These are phyloP conservation scores for Urophycis tenuis DNA, from an alignment of 2,797 vertebrate genomes.

Conservation along the genomic window DNA sequence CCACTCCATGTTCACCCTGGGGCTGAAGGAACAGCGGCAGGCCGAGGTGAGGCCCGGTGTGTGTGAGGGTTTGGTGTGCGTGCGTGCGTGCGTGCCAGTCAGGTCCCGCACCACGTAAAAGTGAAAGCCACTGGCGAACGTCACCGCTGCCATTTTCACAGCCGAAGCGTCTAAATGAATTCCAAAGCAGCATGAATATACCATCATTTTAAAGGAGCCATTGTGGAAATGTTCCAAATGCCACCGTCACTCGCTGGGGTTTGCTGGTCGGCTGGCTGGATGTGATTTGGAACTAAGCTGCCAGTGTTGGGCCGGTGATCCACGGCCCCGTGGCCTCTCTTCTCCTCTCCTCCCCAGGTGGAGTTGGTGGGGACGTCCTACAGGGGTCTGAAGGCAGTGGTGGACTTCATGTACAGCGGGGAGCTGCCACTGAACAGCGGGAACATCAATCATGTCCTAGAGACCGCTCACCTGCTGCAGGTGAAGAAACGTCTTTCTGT, in stretches of 20 bases:
- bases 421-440: slow-evolving; percentile 83
- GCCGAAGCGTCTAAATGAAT: background rate
- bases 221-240: too few species aligned
- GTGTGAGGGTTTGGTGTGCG: slow-evolving; percentile 2
- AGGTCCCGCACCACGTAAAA: background rate
- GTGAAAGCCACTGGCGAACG: background rate
- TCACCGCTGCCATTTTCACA: background rate
- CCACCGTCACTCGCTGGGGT: too few species aligned
- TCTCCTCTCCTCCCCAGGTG: slow-evolving; percentile 57
- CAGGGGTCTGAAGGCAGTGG: slow-evolving; percentile 80
- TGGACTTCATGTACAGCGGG: slow-evolving; percentile 88
- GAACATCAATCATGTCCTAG: slow-evolving; percentile 83
- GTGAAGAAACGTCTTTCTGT: slow-evolving; percentile 29
- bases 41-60: slow-evolving; percentile 62
- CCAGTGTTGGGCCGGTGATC: background rate
- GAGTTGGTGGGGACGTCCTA: slow-evolving; percentile 85
- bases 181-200: background rate
- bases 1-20: slow-evolving; percentile 93
- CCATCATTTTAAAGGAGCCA: too few species aligned
- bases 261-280: too few species aligned
- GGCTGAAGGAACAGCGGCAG: slow-evolving; percentile 89
- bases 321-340: background rate
- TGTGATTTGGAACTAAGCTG: background rate
- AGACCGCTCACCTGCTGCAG: slow-evolving; percentile 91
- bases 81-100: background rate